Conservation (phyloP, 2,888 invertebrate genomes). For the Maniola hyperantus region DNA sequence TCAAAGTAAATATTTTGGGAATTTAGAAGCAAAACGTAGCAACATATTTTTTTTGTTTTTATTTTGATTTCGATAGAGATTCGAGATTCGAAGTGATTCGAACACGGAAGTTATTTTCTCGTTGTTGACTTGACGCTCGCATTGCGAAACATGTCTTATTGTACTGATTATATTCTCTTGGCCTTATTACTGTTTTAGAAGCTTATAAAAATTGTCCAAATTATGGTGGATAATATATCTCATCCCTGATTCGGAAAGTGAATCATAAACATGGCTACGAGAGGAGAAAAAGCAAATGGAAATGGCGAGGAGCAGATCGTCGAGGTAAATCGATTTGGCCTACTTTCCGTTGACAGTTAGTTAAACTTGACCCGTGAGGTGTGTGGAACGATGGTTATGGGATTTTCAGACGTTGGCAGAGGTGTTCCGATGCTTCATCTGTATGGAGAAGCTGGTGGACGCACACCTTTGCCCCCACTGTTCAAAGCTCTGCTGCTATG, state of each 20-base stretch:
- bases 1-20: conserved; percentile 30
- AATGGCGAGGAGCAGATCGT: conserved; percentile 86
- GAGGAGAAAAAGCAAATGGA: conserved; percentile 83
- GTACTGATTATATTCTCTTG: too few relatives aligned
- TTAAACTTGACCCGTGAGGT: conserved; percentile 50
- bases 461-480: conserved; percentile 97
- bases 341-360: conserved; percentile 65
- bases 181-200: conserved; percentile 64
- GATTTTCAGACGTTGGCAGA: conserved; percentile 90
- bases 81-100: conserved; percentile 51
- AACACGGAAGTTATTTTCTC: conserved; percentile 69
- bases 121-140: conserved; percentile 66
- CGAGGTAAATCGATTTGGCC: conserved; percentile 83
- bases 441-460: conserved; percentile 97
- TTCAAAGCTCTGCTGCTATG: conserved; percentile 96
- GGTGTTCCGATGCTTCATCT: conserved; percentile 97
- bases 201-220: conserved; percentile 67
- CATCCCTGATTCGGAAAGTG: conserved; percentile 57
- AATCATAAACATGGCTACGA: conserved; percentile 78
- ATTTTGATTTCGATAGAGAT: conserved; percentile 71
- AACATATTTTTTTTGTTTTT: conserved; percentile 65
- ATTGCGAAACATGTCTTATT: conserved; percentile 69
- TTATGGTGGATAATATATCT: conserved; percentile 69
- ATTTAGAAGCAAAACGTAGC: conserved; percentile 43
- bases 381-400: conserved; percentile 48